A percentile compares a stretch with the other conserved stretches of the same genome.
These are phyloP conservation scores for Teleogryllus oceanicus DNA, from an alignment of 2,888 invertebrate species.

Conservation along the genomic window DNA sequence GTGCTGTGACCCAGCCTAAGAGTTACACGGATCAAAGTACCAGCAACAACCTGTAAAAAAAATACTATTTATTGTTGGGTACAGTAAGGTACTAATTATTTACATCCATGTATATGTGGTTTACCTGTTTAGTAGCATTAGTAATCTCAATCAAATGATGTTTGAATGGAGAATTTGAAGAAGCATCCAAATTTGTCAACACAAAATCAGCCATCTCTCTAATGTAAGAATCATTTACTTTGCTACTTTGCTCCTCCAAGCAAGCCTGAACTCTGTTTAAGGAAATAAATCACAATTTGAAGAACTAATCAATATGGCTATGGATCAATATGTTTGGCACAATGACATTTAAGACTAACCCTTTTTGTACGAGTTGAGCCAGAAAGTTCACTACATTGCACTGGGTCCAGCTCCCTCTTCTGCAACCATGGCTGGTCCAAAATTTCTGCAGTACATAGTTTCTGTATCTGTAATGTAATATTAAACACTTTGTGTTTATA, in stretches of 20 bases:
- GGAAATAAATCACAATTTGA: too few species aligned
- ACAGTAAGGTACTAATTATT: too few species aligned
- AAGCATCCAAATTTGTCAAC: slow-evolving; percentile 39
- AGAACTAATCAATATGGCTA: too few species aligned
- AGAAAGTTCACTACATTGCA: slow-evolving; percentile 19
- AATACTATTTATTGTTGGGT: background rate
- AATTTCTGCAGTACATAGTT: slow-evolving; percentile 51
- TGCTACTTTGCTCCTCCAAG: slow-evolving; percentile 22
- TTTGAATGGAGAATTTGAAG: slow-evolving; percentile 39
- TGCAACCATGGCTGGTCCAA: slow-evolving; percentile 61
- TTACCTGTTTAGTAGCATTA: slow-evolving; percentile 39
- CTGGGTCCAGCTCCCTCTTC: slow-evolving; percentile 30
- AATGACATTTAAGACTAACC: slow-evolving; percentile 19
- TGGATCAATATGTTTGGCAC: too few species aligned
- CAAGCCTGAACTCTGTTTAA: too few species aligned
- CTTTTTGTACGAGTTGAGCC: slow-evolving; percentile 23
- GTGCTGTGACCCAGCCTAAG: slow-evolving; percentile 57
- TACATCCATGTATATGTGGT: background rate
- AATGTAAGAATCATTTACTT: slow-evolving; percentile 39
- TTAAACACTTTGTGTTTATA: too few species aligned
- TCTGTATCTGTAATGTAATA: background rate
- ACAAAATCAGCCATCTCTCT: slow-evolving; percentile 39
- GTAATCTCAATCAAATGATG: slow-evolving; percentile 40
- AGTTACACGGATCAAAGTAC: slow-evolving; percentile 56
- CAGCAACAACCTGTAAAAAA: slow-evolving; percentile 52